phyloP scores from a whole-genome alignment of 2,888 invertebrate genomes.

The Drosophila ustulata region DNA sequence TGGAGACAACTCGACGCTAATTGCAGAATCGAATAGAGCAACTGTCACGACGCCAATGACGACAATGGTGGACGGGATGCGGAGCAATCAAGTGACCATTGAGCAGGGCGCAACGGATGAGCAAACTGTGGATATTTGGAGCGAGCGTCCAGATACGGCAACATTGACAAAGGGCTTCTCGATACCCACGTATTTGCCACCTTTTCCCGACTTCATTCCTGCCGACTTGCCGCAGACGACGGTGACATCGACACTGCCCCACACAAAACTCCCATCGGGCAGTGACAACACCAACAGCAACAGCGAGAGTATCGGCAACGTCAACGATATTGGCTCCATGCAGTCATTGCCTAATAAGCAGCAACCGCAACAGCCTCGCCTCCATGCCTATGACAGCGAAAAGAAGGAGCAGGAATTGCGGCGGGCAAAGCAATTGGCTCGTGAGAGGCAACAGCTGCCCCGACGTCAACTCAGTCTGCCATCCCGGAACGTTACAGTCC shows the following conservation, averaged over 20 bases:
- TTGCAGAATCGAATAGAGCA: constrained; percentile 49
- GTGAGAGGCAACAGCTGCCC: constrained; percentile 63
- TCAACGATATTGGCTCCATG: constrained; percentile 14
- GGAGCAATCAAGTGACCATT: constrained; percentile 41
- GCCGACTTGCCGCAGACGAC: constrained; percentile 73
- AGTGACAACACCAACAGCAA: constrained; percentile 5
- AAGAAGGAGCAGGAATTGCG: constrained; percentile 64
- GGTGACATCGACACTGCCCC: constrained; percentile 46
- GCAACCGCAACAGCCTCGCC: constrained; percentile 60
- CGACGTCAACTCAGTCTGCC: constrained; percentile 70
- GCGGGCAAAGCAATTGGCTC: constrained; percentile 72
- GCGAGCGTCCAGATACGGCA: constrained; percentile 74
- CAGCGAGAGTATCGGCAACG: not conserved
- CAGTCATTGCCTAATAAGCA: constrained; percentile 47
- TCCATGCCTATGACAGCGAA: constrained; percentile 76
- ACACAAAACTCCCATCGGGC: constrained; percentile 9
- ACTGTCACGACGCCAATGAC: constrained; percentile 2
- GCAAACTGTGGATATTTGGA: constrained; percentile 60
- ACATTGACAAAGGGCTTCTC: constrained; percentile 82
- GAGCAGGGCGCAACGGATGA: constrained; percentile 39
- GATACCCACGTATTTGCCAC: constrained; percentile 83
- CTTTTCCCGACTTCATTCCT: constrained; percentile 79
- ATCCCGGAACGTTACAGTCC: constrained; percentile 93
- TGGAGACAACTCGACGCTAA: constrained; percentile 61
- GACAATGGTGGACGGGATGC: constrained; percentile 5